Percentiles rank a stretch among this genome's conserved stretches.
Evolutionary conservation across 2,797 vertebrate species (phyloP).

Genomic region (Limosa lapponica): DNA sequence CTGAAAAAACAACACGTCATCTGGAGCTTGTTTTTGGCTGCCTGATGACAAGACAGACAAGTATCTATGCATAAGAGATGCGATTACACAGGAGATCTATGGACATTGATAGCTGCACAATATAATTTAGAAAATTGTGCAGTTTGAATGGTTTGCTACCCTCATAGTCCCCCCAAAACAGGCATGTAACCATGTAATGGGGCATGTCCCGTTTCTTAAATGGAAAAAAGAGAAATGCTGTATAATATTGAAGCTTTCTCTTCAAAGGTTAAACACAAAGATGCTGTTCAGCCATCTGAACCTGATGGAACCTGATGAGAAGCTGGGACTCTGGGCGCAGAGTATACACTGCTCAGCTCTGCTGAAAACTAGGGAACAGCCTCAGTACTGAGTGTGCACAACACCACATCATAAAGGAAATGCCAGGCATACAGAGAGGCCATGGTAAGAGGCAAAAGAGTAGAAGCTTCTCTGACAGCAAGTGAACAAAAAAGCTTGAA

Average conservation of each 20-base stretch:
- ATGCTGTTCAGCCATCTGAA: background rate
- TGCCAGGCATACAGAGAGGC: background rate
- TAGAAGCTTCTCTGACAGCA: background rate
- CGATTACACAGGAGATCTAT: background rate
- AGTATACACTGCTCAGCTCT: background rate
- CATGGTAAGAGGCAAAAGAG: background rate
- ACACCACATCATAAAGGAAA: background rate
- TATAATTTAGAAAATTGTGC: background rate
- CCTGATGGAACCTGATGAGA: background rate
- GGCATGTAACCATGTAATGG: background rate
- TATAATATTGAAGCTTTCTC: background rate
- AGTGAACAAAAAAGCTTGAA: background rate
- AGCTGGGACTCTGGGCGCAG: background rate
- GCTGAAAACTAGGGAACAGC: background rate
- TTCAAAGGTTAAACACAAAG: background rate
- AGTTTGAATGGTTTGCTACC: background rate
- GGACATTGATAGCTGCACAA: background rate
- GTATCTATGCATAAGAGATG: background rate
- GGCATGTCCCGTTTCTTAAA: background rate
- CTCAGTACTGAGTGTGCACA: background rate
- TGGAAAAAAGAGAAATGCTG: background rate
- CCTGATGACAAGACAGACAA: background rate
- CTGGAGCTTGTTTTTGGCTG: accelerated
- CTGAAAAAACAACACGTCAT: background rate
- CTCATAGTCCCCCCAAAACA: background rate